Base-by-base conservation (phyloP, 2,888 invertebrate species). In the Brachycybe producta region DNA sequence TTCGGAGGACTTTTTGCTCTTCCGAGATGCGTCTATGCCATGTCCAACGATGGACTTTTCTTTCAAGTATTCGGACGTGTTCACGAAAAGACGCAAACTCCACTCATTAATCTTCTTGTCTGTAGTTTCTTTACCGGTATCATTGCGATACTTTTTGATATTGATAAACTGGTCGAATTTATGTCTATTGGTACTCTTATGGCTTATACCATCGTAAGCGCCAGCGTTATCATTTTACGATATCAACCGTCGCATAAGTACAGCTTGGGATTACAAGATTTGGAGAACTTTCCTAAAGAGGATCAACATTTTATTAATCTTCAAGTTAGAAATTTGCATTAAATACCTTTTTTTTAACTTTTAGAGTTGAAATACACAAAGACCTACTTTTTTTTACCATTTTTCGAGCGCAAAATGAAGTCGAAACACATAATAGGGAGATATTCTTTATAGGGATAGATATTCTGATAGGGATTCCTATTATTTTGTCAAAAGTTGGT, bases 201-300 rank as follows among this genome's bases (percentile, higher is more conserved):
- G 50, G 87, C 88, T 0, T 91, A 91, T 64, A 88, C 88, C 2
- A 87, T 91, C 55, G 91, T 92, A 2, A 86, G 88, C 56, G 86
- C 86, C 13, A 82, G 84, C 54, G 85, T 91, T 5, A 85, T 92
- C 49, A 81, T 91, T 43, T 69, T 91, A 48, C 75, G 90, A 41
- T 90, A 90, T 62, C 73, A 80, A 3, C 82, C 82, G 0, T 64
- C 51, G 5, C 41, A 47, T 38, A 51, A 51, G 15, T 48, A 42
- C 34, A 55, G 15, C 5, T 21, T 27, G 17, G 39, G 32, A 23
- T 38, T 27, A 2, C 27, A 48, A 3, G 39, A 27, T 17, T 15
- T 49, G 23, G 49, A 49, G 3, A 23, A 3, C 13, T 23, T 38
- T 13, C 13, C 15, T 24, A 49, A 49, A 27, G 48, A 52, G 8